Conservation (phyloP, 2,888 invertebrate species). For the Mimumesa dahlbomi region DNA sequence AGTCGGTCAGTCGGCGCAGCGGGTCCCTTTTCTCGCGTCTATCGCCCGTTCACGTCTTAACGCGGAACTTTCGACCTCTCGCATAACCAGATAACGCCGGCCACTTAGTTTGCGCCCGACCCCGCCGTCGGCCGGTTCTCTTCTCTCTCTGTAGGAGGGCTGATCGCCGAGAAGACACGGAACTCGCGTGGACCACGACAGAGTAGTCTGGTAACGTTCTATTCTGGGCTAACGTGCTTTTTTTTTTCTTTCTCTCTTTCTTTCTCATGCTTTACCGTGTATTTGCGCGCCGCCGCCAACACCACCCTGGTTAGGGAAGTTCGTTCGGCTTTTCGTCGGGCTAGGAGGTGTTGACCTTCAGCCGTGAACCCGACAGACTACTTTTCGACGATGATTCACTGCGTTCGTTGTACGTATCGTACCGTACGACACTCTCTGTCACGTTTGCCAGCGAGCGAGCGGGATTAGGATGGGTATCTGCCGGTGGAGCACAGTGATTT, state of each 20-base stretch:
- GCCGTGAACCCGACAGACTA: slow-evolving; percentile 13
- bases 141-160: background rate
- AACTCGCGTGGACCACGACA: background rate
- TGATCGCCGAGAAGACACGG: background rate
- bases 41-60: slow-evolving; percentile 36
- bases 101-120: slow-evolving; percentile 59
- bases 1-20: background rate
- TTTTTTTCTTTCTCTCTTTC: background rate
- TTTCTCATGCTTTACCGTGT: background rate
- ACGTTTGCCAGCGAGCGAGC: background rate
- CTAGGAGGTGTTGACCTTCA: slow-evolving; percentile 4
- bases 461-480: slow-evolving; percentile 21
- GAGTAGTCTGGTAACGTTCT: background rate
- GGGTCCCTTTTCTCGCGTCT: slow-evolving; percentile 5
- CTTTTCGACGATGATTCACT: slow-evolving; percentile 29
- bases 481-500: slow-evolving; percentile 1
- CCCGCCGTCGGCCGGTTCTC: slow-evolving; percentile 48
- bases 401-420: too few relatives aligned
- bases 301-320: background rate
- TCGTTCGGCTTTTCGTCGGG: background rate
- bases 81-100: slow-evolving; percentile 31
- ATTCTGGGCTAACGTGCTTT: background rate
- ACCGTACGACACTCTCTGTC: background rate
- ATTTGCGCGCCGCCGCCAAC: background rate
- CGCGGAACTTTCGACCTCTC: slow-evolving; percentile 54